Conservation (phyloP, 2,797 vertebrate genomes). For the Mus minutoides region DNA sequence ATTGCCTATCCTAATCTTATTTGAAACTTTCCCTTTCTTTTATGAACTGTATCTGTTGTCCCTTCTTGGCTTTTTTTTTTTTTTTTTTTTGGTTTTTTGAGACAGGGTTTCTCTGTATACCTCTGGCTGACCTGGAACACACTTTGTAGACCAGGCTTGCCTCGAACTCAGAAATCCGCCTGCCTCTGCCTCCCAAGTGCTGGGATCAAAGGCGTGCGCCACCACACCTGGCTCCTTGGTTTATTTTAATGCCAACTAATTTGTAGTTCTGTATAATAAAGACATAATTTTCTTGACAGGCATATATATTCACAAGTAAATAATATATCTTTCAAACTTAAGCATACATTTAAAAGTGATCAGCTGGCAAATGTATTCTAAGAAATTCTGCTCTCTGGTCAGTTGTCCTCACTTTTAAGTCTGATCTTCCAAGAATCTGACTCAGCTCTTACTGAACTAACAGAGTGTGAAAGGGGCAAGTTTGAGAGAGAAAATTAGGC, state of each 20-base stretch:
- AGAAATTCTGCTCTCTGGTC: not conserved
- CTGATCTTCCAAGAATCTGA: not conserved
- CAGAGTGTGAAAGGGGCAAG: not conserved
- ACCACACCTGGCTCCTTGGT: too few species aligned
- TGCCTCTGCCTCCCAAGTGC: too few species aligned
- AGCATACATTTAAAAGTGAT: not conserved
- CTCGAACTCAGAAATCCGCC: too few species aligned
- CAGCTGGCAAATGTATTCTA: not conserved
- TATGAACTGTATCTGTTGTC: not conserved
- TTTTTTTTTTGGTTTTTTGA: too few species aligned
- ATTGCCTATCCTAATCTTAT: not conserved
- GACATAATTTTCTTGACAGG: not conserved
- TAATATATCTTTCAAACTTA: conserved; percentile 37
- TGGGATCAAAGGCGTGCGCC: too few species aligned
- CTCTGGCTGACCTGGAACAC: too few species aligned
- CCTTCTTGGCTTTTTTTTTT: not conserved
- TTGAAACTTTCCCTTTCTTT: not conserved
- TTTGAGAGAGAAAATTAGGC: not conserved
- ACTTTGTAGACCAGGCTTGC: too few species aligned
- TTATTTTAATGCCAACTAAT: conserved; percentile 20
- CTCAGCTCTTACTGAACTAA: not conserved
- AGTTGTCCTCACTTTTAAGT: not conserved
- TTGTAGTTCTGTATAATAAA: conserved; percentile 32
- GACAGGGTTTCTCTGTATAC: too few species aligned
- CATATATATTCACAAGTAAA: not conserved